Evolutionary conservation across 2,888 invertebrate species (phyloP), one percentile per base, ranked within the genome.

Genomic region (Perizoma flavofasciatum): DNA sequence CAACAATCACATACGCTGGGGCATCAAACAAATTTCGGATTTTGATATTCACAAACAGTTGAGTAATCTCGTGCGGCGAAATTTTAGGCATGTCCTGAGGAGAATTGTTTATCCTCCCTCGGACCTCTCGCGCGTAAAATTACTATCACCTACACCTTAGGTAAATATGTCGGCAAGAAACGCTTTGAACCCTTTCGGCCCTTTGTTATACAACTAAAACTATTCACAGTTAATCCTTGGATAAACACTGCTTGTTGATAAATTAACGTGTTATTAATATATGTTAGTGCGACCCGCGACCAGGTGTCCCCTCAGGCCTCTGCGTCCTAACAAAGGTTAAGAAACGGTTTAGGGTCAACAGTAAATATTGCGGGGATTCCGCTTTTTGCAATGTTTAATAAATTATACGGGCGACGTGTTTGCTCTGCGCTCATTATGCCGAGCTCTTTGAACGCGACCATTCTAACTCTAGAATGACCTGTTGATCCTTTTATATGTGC

Each of bases 131-230:
- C 85, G 88, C 89, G 89, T 89, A 90, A 91, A 91, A 90, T 92
- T 91, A 87, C 89, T 89, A 92, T 91, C 91, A 90, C 86, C 89
- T 88, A 80, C 83, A 87, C 89, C 88, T 87, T 85, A 89, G 87
- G 91, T 91, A 92, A 92, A 92, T 92, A 92, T 92, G 91, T 90
- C 87, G 89, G 83, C 90, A 91, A 91, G 91, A 92, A 90, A 90
- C 86, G 88, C 91, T 92, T 92, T 92, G 91, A 91, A 92, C 91
- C 91, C 91, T 89, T 86, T 81, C 79, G 77, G 83, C 79, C 90
- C 91, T 91, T 92, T 92, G 91, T 91, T 91, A 89, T 91, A 84
- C 87, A 88, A 90, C 91, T 90, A 88, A 90, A 92, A 92, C 91
- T 92, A 92, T 92, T 91, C 89, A 83, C 89, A 86, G 90, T 86